Base-by-base conservation (phyloP, 2,113 vertebrate genomes). In the Anser brachyrhynchus region DNA sequence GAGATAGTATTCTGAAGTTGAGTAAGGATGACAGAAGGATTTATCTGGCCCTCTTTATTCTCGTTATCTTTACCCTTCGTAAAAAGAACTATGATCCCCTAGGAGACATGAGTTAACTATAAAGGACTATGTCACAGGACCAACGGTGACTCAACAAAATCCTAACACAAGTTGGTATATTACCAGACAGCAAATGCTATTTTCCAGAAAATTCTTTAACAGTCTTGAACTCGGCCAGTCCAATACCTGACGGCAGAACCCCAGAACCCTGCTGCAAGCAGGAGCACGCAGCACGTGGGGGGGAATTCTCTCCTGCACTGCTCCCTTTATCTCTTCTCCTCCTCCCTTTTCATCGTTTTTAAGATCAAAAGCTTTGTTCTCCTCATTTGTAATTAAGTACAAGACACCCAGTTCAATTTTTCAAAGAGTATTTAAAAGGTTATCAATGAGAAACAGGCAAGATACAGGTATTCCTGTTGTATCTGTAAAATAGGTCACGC, bases 341-440 rank as follows among this genome's bases (percentile, higher is more conserved):
- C 33, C 59, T 74, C 72, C 64, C 28, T 86, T 58, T 44, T 41
- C 11, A 21, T 21, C 29, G 49, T 31, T 62, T 86, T 46, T n/a
- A 69, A 71, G 31, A 74, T 69, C n/a, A 90, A 85, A 95, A 90
- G 74, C 92, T 79, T 21, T 19, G 25, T 35, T 76, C 70, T 93
- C 71, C 52, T 76, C 73, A 86, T 70, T 77, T 72, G 78, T 92
- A 87, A 95, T 95, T 86, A 95, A 90, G 49, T 19, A 49, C 81
- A 49, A 67, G 72, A 73, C 65, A 72, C 43, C 71, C 33, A 28
- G 39, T 28, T 80, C 44, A 51, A 37, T 87, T 89, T 81, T 54
- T 74, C 46, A 17, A 49, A 51, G 66, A 78, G 33, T 77, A 95
- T 93, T 94, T 92, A 84, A 94, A 92, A 90, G 91, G 92, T 96